Base-by-base conservation (phyloP, 2,888 invertebrate species). In the Sarcophaga caerulescens region DNA sequence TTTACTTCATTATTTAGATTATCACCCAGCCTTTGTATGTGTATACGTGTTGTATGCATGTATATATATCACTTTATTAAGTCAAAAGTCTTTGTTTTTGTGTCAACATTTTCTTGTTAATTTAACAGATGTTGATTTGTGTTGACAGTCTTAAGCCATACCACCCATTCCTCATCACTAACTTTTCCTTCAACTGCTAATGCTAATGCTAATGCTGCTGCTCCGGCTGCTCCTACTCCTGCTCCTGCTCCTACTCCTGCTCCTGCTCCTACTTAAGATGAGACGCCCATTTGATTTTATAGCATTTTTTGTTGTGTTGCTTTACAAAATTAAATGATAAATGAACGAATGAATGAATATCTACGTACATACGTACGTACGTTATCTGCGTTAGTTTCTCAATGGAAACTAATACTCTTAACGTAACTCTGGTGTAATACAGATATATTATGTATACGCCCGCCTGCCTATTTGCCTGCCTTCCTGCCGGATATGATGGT, bases 71-170 rank as follows among this genome's bases (percentile, higher is more conserved):
- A 71, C 10, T 17, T 66, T 52, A 6, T 47, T 63, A 52, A 65
- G 66, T 69, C 23, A 8, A 62, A 74, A 83, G 62, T 23, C 47
- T 59, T 66, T n/a, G 35, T 35, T 35, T 68, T 21, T 59, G 71
- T 71, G 45, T 75, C 69, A 78, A 21, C 79, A 70, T 79, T 21
- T 59, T 79, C 25, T 59, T 79, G 79, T 75, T 75, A 79, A 74
- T 84, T 79, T 57, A 78, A 45, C 69, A 62, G 63, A 78, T 69
- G 69, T 59, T 74, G 70, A 83, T 83, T 78, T 66, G 71, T 77
- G 62, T 63, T 79, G 78, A 79, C 71, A 78, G 68, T 76, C 17
- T 47, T 25, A 59, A 70, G 63, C 19, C n/a, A 44, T 25, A 45
- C 44, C n/a, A n/a, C 19, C n/a, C n/a, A n/a, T n/a, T n/a, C n/a